Base-by-base conservation (phyloP, 2,797 vertebrate species). In the Sciaenops ocellatus region DNA sequence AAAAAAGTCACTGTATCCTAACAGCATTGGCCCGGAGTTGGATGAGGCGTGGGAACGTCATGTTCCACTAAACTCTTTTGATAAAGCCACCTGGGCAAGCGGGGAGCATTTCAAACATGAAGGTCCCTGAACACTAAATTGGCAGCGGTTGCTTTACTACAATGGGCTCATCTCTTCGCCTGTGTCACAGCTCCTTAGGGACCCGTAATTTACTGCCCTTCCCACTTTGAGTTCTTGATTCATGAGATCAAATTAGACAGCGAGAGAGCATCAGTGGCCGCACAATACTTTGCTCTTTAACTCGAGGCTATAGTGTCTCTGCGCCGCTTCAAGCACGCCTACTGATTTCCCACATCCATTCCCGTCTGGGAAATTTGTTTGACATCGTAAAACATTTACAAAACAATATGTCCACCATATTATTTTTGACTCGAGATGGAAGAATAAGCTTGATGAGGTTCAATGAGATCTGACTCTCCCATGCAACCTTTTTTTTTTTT, bases 211-310 rank as follows among this genome's bases (percentile, higher is more conserved):
- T 92, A 89, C 87, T 79, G 90, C 82, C 80, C 78, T 86, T 77
- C 78, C 80, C 83, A 78, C 84, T 90, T 84, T 85, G 81, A 92
- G 76, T 78, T 76, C 73, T 83, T 88, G 92, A 93, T 95, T 94
- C 88, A 91, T 50, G 70, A 70, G 90, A 94, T 94, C 92, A 89
- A 94, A 95, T 94, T 93, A 94, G 85, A 88, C 88, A 55, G 81
- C 20, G 77, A 72, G 77, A 65, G 86, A 92, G 81, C 87, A 92
- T 86, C 85, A 78, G 77, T 70, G 80, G 78, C 84, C 69, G 74
- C 80, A 81, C 87, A 90, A 84, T 73, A 73, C 76, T 82, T 84
- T 84, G 81, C 81, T 83, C 84, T 90, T 79, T 85, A 84, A 88
- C 69, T 79, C 54, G 60, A 82, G 79, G 87, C 85, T 63, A 12